These are phyloP conservation scores for Ramazzottius varieornatus DNA, from an alignment of 2,888 invertebrate species.

Conservation along the genomic window DNA sequence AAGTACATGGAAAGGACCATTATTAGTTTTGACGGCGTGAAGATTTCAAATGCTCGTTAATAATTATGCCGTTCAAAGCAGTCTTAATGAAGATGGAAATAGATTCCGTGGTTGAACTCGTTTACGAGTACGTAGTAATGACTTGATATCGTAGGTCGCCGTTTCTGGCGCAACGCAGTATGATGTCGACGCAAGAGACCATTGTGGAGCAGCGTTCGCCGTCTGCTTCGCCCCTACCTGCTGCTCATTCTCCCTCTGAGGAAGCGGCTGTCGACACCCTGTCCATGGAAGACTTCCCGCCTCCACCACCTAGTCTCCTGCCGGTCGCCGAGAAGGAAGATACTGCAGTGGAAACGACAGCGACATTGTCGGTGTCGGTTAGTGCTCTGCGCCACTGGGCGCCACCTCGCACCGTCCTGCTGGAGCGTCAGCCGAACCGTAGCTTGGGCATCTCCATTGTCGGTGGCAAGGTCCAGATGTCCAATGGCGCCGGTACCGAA, in stretches of 20 bases:
- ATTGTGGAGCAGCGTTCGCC: slow-evolving; percentile 1
- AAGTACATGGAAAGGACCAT: no score
- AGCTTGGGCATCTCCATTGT: slow-evolving; percentile 90
- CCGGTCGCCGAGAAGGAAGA: no score
- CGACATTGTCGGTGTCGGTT: not conserved
- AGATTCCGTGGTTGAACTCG: slow-evolving; percentile 4
- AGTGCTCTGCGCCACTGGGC: slow-evolving; percentile 38
- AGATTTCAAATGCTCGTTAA: no score
- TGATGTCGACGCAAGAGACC: not conserved
- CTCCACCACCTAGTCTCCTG: slow-evolving; percentile 21
- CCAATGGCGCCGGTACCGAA: slow-evolving; percentile 21
- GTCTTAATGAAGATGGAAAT: slow-evolving; percentile 1
- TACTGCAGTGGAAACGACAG: no score
- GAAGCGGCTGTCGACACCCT: slow-evolving; percentile 9
- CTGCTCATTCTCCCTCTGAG: no score
- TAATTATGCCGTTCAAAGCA: no score
- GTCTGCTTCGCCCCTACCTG: slow-evolving; percentile 7
- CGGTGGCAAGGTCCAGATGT: slow-evolving; percentile 50
- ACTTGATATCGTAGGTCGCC: not conserved
- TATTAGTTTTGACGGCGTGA: no score
- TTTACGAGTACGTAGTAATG: not conserved
- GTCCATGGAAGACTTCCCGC: slow-evolving; percentile 15
- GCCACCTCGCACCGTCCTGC: slow-evolving; percentile 42
- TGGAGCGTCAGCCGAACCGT: slow-evolving; percentile 41
- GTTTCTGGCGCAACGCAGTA: not conserved